A percentile compares a stretch with the other conserved stretches of the same genome.
Evolutionary conservation across 1,140 invertebrate species (phyloP).

Genomic region (Hypsibius dujardini): DNA sequence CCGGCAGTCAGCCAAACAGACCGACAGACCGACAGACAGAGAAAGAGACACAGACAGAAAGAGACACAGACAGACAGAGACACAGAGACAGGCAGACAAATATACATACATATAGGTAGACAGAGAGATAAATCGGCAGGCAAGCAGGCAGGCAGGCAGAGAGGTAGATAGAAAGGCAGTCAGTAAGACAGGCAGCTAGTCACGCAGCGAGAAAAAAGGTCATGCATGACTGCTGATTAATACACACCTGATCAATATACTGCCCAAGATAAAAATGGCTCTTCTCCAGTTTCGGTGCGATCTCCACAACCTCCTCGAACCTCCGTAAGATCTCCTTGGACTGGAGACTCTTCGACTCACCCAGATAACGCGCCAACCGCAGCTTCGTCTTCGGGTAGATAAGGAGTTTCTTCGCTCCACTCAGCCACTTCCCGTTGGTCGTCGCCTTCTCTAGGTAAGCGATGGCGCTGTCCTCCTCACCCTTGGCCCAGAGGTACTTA

Average conservation of each 20-base stretch:
- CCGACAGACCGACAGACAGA: too few relatives aligned
- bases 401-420: slow-evolving; percentile 16
- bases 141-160: too few relatives aligned
- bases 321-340: slow-evolving; percentile 54
- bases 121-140: too few relatives aligned
- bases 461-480: slow-evolving; percentile 60
- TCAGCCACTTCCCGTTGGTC: slow-evolving; percentile 45
- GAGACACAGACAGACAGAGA: too few relatives aligned
- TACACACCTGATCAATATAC: slow-evolving; percentile 44
- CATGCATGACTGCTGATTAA: not conserved
- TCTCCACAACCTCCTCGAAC: slow-evolving; percentile 60
- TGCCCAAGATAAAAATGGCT: slow-evolving; percentile 56
- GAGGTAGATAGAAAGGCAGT: slow-evolving; percentile 20
- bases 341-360: slow-evolving; percentile 65
- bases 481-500: slow-evolving; percentile 63
- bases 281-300: slow-evolving; percentile 62
- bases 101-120: too few relatives aligned
- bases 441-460: slow-evolving; percentile 54
- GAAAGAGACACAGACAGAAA: too few relatives aligned
- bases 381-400: slow-evolving; percentile 49
- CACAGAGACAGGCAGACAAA: too few relatives aligned
- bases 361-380: slow-evolving; percentile 66
- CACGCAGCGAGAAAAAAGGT: slow-evolving; percentile 21
- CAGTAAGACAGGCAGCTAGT: slow-evolving; percentile 12
- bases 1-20: too few relatives aligned